These are phyloP conservation scores for Mus caroli DNA, from an alignment of 2,797 vertebrate species.

Conservation along the genomic window DNA sequence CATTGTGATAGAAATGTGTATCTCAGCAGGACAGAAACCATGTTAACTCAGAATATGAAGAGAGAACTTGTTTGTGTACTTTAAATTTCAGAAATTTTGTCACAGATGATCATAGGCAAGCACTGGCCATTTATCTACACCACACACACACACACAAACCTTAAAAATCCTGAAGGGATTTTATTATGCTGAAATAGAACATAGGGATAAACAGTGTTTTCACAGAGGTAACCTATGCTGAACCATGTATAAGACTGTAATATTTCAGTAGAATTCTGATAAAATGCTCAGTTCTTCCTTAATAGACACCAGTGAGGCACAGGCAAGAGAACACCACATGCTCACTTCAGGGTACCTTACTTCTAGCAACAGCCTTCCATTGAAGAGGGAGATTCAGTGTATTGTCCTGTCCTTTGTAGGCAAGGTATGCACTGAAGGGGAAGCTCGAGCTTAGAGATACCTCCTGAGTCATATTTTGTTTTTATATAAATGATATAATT, in stretches of 20 bases:
- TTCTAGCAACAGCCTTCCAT: not conserved
- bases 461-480: not conserved
- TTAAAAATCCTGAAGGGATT: not conserved
- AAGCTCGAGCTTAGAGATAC: not conserved
- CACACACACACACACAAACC: too few relatives aligned
- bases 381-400: not conserved
- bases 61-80: not conserved
- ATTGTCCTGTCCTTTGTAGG: not conserved
- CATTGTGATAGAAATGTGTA: not conserved
- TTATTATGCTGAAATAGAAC: slow-evolving; percentile 19
- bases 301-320: not conserved
- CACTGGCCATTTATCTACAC: not conserved
- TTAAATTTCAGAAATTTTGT: not conserved
- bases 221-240: not conserved
- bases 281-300: not conserved
- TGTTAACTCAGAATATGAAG: not conserved
- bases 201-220: not conserved
- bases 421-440: not conserved
- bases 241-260: slow-evolving; percentile 7
- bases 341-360: not conserved
- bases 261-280: slow-evolving; percentile 43
- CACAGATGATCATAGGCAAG: not conserved
- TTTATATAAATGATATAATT: not conserved
- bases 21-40: not conserved
- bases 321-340: not conserved